phyloP scores from a whole-genome alignment of 2,113 vertebrate species.

The Astur gentilis region DNA sequence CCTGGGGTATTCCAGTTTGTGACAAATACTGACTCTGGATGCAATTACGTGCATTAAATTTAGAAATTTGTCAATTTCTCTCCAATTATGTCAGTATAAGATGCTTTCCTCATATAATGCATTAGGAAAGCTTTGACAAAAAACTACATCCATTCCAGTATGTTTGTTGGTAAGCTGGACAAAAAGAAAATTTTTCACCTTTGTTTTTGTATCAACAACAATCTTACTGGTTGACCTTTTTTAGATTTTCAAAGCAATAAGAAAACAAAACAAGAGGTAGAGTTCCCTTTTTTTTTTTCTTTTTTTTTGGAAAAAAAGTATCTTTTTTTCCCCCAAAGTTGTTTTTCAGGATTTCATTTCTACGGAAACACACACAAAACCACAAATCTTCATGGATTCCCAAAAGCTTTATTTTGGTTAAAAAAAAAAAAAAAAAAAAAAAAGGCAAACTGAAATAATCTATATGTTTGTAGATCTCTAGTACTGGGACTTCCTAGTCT shows the following conservation, averaged over 20 bases:
- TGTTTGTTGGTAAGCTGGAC: neutral
- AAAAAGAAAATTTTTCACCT: neutral
- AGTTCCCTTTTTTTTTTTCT: neutral
- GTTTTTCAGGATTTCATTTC: neutral
- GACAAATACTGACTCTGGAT: neutral
- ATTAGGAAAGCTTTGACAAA: neutral
- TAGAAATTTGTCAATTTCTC: neutral
- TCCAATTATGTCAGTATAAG: neutral
- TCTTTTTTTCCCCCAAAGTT: accelerated
- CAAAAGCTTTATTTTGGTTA: neutral
- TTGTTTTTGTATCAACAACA: neutral
- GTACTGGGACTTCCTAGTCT: neutral
- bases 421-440: neutral
- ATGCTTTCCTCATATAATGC: neutral
- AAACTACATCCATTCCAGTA: neutral
- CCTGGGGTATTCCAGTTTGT: neutral
- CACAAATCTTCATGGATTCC: neutral
- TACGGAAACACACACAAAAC: neutral
- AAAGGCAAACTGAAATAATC: neutral
- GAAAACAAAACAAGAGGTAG: neutral
- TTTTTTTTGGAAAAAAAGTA: neutral
- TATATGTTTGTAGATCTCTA: neutral
- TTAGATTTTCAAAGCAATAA: neutral
- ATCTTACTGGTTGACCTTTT: neutral
- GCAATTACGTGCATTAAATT: neutral